Conservation (phyloP, 2,797 vertebrate genomes). For the Dendrocincla fuliginosa region DNA sequence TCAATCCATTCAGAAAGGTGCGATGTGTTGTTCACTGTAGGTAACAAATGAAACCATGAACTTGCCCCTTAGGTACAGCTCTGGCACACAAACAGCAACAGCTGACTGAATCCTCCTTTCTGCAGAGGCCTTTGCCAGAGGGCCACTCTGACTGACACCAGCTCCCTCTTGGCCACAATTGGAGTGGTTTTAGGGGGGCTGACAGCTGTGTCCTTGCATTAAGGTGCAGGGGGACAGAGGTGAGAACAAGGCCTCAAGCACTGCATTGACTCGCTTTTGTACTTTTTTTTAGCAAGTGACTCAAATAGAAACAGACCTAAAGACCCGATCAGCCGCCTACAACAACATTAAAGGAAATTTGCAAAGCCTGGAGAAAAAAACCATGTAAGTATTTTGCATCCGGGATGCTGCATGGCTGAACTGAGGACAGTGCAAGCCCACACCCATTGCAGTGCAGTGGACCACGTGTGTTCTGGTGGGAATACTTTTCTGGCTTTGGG, state of each 20-base stretch:
- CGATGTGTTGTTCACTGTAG: neutral
- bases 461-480: neutral
- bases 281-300: constrained; percentile 84
- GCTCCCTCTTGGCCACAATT: neutral
- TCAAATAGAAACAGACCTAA: constrained; percentile 89
- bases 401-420: neutral
- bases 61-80: neutral
- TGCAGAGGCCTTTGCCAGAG: neutral
- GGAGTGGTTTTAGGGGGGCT: neutral
- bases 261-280: neutral
- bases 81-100: neutral
- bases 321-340: constrained; percentile 82
- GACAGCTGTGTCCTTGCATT: neutral
- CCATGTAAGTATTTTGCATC: constrained; percentile 77
- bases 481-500: neutral
- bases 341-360: constrained; percentile 83
- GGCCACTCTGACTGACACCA: rapidly evolving
- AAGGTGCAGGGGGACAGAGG: neutral
- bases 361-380: constrained; percentile 82
- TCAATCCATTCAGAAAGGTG: neutral
- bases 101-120: neutral
- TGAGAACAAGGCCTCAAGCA: neutral
- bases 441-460: neutral
- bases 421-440: neutral
- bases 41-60: neutral